Base-by-base conservation (phyloP, 2,113 vertebrate genomes). In the Siniperca chuatsi region DNA sequence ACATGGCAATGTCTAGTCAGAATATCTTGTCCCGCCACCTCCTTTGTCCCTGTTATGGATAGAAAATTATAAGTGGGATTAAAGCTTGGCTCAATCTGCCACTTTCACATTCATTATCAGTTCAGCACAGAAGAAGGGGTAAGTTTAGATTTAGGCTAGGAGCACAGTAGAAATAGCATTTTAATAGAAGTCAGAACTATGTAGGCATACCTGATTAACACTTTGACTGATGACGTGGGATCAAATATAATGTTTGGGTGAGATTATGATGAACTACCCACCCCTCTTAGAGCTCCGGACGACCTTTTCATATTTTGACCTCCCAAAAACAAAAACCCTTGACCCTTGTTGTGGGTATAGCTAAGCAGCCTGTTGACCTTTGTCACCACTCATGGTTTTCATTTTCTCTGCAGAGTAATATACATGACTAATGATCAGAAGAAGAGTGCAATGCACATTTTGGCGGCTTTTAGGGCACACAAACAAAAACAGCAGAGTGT, bases 1-100 rank as follows among this genome's bases (percentile, higher is more conserved):
- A 64, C 9, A 54, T 0, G 8, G 29, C 67, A 78, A 86, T 74
- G n/a, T n/a, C 29, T 2, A 48, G 48, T 65, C 50, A 68, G 44
- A 86, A 60, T 82, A 42, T 66, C 52, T 72, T 66, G 72, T 65
- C 33, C 35, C 50, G 64, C 50, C 21, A 65, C 48, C 83, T 70
- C 35, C 20, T 52, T n/a, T 44, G 25, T 69, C 50, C 72, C 37
- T 48, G 48, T 37, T 79, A 42, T 64, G 44, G 61, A 60, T 58
- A 75, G 71, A 54, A 65, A 71, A 79, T 44, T 62, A 77, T 77
- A 64, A 55, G 20, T 57, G 6, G 52, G 57, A 74, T 62, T 79
- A 55, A 70, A 75, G 58, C 8, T 11, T 12, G 8, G 16, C 23
- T 75, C 37, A 21, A 37, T 71, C 48, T 64, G 66, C 20, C 37